Conservation (phyloP, 2,113 vertebrate genomes). For the Columbina picui region DNA sequence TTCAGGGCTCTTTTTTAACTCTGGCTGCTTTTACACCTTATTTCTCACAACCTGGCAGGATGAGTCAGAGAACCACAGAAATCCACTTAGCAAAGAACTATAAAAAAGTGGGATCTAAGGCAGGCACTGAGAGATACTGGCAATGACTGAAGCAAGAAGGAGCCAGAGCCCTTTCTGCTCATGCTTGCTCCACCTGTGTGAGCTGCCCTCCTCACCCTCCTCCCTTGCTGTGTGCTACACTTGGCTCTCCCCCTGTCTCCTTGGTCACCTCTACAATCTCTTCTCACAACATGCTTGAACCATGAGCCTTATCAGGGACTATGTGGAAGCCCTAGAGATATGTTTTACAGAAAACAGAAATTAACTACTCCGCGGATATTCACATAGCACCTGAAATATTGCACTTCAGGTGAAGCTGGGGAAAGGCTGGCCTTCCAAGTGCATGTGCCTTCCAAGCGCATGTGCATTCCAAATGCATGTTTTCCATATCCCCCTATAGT, state of each 20-base stretch:
- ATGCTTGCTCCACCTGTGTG: accelerated
- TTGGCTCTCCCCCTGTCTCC: neutral
- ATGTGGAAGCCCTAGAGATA: neutral
- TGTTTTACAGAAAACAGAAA: neutral
- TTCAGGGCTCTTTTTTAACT: neutral
- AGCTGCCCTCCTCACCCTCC: neutral
- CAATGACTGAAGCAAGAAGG: neutral
- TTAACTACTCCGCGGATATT: neutral
- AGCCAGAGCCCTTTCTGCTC: neutral
- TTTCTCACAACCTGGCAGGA: neutral
- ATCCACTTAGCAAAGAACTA: neutral
- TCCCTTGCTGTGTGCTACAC: neutral
- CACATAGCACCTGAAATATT: neutral
- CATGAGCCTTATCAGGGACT: neutral
- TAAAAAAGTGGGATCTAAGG: neutral
- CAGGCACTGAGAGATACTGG: neutral
- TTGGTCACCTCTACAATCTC: neutral
- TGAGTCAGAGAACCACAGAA: neutral
- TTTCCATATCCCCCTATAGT: neutral
- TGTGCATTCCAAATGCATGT: neutral
- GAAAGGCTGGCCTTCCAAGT: neutral
- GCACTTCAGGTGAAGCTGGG: neutral
- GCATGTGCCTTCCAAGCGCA: neutral
- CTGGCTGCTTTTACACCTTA: neutral
- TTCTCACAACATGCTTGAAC: neutral